Evolutionary conservation across 1,140 invertebrate genomes (phyloP), one percentile per base, ranked within the genome.

Genomic region (Megathymus violae): DNA sequence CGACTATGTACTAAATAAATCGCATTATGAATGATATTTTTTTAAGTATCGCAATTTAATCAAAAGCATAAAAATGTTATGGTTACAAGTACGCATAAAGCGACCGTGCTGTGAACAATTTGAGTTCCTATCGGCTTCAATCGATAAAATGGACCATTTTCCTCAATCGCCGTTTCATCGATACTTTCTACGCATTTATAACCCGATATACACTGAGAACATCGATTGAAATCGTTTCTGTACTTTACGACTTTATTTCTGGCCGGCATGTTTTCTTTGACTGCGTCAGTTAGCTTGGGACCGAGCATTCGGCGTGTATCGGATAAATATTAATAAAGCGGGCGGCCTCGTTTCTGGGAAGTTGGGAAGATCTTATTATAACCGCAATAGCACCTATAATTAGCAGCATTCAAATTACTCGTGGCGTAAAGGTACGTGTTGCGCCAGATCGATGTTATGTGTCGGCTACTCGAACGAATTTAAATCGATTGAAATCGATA

Each of bases 241-340:
- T 85, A 78, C 80, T 90, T 89, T 88, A 90, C 84, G 80, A 87
- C 83, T 88, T 88, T 88, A 90, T 90, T 90, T 90, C 80, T 84
- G 84, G 84, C 83, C 68, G 69, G 82, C 76, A 64, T 85, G 84
- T 88, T 90, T 87, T 90, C 81, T 90, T 88, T 86, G 85, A 87
- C 85, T 87, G 80, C 85, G 85, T 89, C 83, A 87, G 82, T 88
- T 87, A 85, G 82, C 71, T 86, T 85, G 80, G 75, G 80, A 87
- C 82, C 67, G 80, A 74, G 73, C 76, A 78, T 81, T 87, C 81
- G 71, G 71, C 73, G 79, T 83, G 83, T 90, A 91, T 91, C 80
- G 88, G 88, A 91, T 91, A 91, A 89, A 91, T 91, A 91, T 91
- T 91, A 91, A 91, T 91, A 91, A 91, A 88, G 80, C 85, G 69